Conservation (phyloP, 2,113 vertebrate genomes). For the Tyto alba region DNA sequence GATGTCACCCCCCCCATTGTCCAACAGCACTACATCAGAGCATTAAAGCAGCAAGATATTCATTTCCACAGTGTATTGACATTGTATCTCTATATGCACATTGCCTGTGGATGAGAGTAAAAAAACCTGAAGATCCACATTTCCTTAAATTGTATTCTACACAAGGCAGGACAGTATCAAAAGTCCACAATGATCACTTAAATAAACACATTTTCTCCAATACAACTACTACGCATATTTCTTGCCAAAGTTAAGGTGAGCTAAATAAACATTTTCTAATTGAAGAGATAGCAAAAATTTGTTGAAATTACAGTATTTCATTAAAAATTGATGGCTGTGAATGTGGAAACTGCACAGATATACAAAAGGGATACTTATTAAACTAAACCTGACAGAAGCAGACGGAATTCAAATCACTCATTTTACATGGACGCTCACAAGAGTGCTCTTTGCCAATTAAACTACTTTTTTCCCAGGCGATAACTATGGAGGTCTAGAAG, state of each 20-base stretch:
- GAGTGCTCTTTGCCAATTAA: not conserved
- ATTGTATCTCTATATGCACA: not conserved
- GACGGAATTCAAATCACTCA: not conserved
- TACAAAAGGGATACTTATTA: not conserved
- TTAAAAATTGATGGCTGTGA: not conserved
- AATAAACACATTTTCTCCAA: slow-evolving; percentile 14
- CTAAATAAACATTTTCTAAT: not conserved
- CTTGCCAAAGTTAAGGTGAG: not conserved
- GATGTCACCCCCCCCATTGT: not conserved
- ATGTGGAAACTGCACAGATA: not conserved
- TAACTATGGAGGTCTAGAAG: not conserved
- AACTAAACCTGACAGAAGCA: not conserved
- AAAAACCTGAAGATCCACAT: not conserved
- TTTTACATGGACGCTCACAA: not conserved
- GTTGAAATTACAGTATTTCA: not conserved
- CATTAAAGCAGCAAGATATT: not conserved
- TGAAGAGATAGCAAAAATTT: not conserved
- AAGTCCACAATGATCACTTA: slow-evolving; percentile 36
- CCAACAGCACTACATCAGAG: not conserved
- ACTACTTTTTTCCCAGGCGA: not conserved
- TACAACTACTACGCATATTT: fast-evolving
- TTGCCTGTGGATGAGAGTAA: slow-evolving; percentile 29
- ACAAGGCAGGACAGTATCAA: slow-evolving; percentile 33
- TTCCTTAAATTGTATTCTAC: slow-evolving; percentile 32
- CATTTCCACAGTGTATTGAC: not conserved